Evolutionary conservation across 2,888 invertebrate species (phyloP).

Genomic region (Trichopria drosophilae): DNA sequence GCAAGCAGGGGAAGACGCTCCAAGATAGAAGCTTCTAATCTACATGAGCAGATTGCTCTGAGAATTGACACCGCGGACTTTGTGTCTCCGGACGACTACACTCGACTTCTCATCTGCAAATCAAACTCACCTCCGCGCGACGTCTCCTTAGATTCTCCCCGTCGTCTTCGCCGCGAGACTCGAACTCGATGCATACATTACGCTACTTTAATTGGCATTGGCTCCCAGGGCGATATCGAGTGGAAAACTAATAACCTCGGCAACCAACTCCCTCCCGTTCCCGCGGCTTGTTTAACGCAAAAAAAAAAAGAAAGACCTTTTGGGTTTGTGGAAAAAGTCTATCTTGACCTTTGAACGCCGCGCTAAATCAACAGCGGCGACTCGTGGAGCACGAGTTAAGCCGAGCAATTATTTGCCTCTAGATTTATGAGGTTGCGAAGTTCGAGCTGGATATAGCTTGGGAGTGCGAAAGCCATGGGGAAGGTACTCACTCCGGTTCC

Average conservation of each 20-base stretch:
- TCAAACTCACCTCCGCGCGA: constrained; percentile 38
- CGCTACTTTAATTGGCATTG: constrained; percentile 51
- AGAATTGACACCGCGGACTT: constrained; percentile 56
- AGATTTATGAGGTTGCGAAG: constrained; percentile 56
- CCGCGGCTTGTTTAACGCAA: too few species aligned
- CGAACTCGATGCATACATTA: constrained; percentile 58
- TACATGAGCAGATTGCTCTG: constrained; percentile 58
- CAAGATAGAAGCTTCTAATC: constrained; percentile 47
- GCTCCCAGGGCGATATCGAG: constrained; percentile 37
- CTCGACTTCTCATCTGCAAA: constrained; percentile 47
- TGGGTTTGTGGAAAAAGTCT: constrained; percentile 11
- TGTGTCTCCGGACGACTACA: constrained; percentile 38
- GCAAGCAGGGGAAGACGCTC: background rate
- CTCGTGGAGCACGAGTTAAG: constrained; percentile 42
- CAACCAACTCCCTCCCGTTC: constrained; percentile 3
- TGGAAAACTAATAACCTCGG: background rate
- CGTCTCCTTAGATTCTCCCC: constrained; percentile 35
- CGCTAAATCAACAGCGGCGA: constrained; percentile 55
- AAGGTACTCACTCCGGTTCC: too few species aligned
- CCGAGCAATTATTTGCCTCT: constrained; percentile 56
- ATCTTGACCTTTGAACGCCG: constrained; percentile 51
- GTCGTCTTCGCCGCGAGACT: constrained; percentile 45
- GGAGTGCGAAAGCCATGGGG: too few species aligned
- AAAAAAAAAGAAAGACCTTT: too few species aligned
- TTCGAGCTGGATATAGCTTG: constrained; percentile 35